Conservation (phyloP, 2,797 vertebrate genomes). For the Epinephelus malabaricus region DNA sequence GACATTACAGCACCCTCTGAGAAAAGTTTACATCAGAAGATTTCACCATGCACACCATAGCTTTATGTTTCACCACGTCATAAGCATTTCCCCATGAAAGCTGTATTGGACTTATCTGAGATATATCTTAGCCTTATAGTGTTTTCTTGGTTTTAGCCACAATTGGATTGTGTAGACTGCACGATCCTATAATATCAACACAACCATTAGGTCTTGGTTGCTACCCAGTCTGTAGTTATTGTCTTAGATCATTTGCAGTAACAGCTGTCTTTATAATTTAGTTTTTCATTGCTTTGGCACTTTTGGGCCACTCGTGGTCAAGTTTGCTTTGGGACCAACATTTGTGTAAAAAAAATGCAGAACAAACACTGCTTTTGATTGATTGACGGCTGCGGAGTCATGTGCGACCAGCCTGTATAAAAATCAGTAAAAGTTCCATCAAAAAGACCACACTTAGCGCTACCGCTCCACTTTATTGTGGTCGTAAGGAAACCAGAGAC, state of each 20-base stretch:
- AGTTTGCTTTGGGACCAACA: conserved; percentile 67
- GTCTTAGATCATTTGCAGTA: conserved; percentile 76
- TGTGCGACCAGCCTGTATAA: conserved; percentile 64
- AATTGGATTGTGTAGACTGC: conserved; percentile 69
- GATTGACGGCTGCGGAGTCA: conserved; percentile 72
- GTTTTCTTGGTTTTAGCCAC: conserved; percentile 65
- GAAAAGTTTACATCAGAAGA: conserved; percentile 4
- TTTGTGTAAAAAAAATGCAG: conserved; percentile 61
- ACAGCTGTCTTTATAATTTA: conserved; percentile 81
- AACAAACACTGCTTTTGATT: conserved; percentile 75
- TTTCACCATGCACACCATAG: conserved; percentile 8
- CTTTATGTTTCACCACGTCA: conserved; percentile 23
- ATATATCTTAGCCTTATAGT: conserved; percentile 40
- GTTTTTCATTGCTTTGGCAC: conserved; percentile 74
- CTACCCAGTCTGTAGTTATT: conserved; percentile 64
- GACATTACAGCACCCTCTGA: not conserved
- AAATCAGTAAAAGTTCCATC: conserved; percentile 77
- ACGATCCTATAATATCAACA: conserved; percentile 65
- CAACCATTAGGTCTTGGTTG: conserved; percentile 57
- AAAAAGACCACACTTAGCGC: conserved; percentile 81
- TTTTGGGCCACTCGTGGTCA: conserved; percentile 63
- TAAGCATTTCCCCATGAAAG: conserved; percentile 21
- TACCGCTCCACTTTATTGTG: conserved; percentile 81
- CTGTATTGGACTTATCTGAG: conserved; percentile 42
- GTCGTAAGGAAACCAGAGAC: conserved; percentile 78